Evolutionary conservation across 2,797 vertebrate genomes (phyloP), one percentile per base, ranked within the genome.

Genomic region (Platyrinchus mystaceus): DNA sequence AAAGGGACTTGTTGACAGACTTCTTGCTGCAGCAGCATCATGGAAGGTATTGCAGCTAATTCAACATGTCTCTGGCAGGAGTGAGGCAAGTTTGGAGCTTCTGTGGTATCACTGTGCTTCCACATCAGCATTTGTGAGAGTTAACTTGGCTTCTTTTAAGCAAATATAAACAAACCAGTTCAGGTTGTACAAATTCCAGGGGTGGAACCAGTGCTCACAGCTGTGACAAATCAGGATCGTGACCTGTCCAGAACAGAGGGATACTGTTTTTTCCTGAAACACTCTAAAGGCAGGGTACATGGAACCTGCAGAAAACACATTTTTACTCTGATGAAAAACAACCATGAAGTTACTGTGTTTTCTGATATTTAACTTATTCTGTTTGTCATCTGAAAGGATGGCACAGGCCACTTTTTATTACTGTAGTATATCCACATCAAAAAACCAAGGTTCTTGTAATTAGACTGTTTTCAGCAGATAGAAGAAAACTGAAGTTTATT

Each of bases 391-490:
- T 92, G 86, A 95, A 94, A 93, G 63, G 41, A 78, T 75, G 76
- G n/a, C 44, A 37, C 0, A 0, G 53, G 71, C 47, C 62, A 58
- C 66, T 46, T 87, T 74, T 91, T 90, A 79, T 93, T 79, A 52
- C 47, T 81, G 34, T 90, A 86, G n/a, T 85, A 27, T 56, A n/a
- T 68, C 93, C 63, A 55, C 41, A 47, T 50, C 39, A 41, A 76
- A 95, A 70, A 76, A 87, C 50, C 24, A 44, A 50, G 41, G 27
- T 47, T 82, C 75, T 32, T 47, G 15, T 70, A 81, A 79, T 78
- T 85, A 96, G 83, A 55, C 41, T 32, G 19, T 94, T 95, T 95
- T 73, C 87, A 94, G 37, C 23, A 82, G 85, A 84, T 92, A 82
- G 55, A 87, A 95, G 82, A 23, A 28, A 91, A 82, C 43, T 64